Conservation (phyloP, 2,797 vertebrate genomes). For the Rhynchotus rufescens region DNA sequence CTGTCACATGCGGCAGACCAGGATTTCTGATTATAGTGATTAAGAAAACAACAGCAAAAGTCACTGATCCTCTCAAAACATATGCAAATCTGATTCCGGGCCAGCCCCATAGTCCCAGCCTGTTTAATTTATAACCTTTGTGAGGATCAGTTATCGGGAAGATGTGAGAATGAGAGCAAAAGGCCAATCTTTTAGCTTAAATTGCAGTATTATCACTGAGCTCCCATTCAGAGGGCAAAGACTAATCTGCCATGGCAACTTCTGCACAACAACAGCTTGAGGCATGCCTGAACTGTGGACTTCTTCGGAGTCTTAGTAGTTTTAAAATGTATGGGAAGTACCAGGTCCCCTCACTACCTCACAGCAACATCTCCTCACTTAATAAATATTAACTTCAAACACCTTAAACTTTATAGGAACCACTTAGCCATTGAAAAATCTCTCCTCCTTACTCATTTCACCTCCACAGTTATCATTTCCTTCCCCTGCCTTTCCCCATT, state of each 20-base stretch:
- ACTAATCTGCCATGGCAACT: constrained; percentile 55
- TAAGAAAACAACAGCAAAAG: background rate
- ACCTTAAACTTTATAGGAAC: constrained; percentile 12
- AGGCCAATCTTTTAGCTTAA: constrained; percentile 67
- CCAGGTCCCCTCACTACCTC: background rate
- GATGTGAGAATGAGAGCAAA: constrained; percentile 59
- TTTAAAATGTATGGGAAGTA: constrained; percentile 35
- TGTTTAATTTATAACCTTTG: constrained; percentile 75
- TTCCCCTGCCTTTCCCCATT: background rate
- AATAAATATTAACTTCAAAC: constrained; percentile 40
- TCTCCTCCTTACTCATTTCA: background rate
- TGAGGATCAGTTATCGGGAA: constrained; percentile 45
- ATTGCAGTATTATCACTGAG: constrained; percentile 67
- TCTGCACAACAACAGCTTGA: constrained; percentile 53
- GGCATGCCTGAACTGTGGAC: constrained; percentile 63
- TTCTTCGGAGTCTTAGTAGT: background rate
- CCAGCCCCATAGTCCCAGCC: background rate
- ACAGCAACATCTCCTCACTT: background rate
- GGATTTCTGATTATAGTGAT: background rate
- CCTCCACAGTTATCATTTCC: background rate
- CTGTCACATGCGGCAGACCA: background rate
- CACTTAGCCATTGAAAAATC: background rate
- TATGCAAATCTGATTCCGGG: background rate
- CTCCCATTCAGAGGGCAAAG: constrained; percentile 57
- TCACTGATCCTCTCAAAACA: background rate